Evolutionary conservation across 2,888 invertebrate species (phyloP), one percentile per base, ranked within the genome.

Genomic region (Nezara viridula): DNA sequence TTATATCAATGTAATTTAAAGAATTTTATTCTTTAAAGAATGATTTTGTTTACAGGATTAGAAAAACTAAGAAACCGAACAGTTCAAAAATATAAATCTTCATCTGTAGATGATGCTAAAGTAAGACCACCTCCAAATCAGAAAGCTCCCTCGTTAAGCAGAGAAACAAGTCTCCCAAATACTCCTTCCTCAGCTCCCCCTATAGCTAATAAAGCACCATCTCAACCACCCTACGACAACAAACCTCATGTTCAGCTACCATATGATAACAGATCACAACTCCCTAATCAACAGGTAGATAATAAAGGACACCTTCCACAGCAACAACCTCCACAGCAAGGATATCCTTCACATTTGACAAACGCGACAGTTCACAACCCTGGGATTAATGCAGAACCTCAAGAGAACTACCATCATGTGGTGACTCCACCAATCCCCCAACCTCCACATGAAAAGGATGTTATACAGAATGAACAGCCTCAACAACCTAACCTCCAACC

Each of bases 71-170:
- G 91, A 86, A 91, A 89, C 89, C 90, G 91, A 88, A 95, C 93
- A 90, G 95, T 95, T 93, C 94, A 96, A 91, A 96, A 95, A 92
- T 95, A 95, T 93, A 95, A 85, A 86, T 50, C 85, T 86, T 12
- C 90, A n/a, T 66, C 89, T 55, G 85, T 73, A 19, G 81, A 81
- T 19, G 88, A 66, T 50, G 49, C 60, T 44, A 89, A 81, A 89
- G 87, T 89, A 87, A 89, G 88, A 60, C 37, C 55, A 40, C 88
- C 88, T 16, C 85, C 88, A 21, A 86, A 89, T 49, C 89, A 89
- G 40, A 73, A 85, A 52, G 55, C 85, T 2, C 85, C 87, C 16
- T 77, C 89, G 50, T 52, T 60, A 44, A 85, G 81, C 47, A 32
- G 81, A 50, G 89, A 87, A 14, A 85, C 86, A 47, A 89, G 87